These are phyloP conservation scores for Caerostris darwini DNA, from an alignment of 1,140 invertebrate genomes.

Conservation along the genomic window DNA sequence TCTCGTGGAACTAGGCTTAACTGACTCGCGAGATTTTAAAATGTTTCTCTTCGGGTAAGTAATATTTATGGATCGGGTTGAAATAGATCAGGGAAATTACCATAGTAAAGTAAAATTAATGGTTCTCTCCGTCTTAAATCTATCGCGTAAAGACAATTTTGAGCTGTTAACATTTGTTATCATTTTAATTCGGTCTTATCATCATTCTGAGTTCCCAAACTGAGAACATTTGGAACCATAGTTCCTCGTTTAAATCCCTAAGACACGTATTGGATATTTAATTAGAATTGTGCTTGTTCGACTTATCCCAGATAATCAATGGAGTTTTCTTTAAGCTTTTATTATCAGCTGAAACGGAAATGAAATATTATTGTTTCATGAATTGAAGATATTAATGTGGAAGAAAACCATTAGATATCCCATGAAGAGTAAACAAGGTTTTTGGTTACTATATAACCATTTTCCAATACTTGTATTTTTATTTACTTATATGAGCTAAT, in stretches of 20 bases:
- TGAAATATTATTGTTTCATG: background rate
- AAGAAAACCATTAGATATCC: background rate
- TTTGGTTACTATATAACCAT: no score
- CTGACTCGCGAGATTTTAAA: background rate
- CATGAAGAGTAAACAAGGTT: background rate
- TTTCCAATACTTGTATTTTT: no score
- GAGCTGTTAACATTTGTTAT: constrained; percentile 35
- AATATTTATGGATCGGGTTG: constrained; percentile 15
- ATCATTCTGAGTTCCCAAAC: background rate
- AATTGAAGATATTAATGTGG: background rate
- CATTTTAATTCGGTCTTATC: constrained; percentile 34
- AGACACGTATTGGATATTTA: background rate
- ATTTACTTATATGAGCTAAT: no score
- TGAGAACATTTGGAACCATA: background rate
- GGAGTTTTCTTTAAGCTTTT: background rate
- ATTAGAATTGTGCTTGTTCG: background rate
- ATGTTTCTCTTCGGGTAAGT: background rate
- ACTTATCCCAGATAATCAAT: background rate
- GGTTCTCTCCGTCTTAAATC: background rate
- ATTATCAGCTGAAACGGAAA: background rate
- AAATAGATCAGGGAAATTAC: constrained; percentile 38
- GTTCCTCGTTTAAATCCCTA: background rate
- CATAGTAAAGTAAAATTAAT: constrained; percentile 31
- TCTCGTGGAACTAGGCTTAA: background rate
- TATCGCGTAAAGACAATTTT: constrained; percentile 5